Evolutionary conservation across 2,113 vertebrate genomes (phyloP), one percentile per base, ranked within the genome.

Genomic region (Chaetodon trifascialis): DNA sequence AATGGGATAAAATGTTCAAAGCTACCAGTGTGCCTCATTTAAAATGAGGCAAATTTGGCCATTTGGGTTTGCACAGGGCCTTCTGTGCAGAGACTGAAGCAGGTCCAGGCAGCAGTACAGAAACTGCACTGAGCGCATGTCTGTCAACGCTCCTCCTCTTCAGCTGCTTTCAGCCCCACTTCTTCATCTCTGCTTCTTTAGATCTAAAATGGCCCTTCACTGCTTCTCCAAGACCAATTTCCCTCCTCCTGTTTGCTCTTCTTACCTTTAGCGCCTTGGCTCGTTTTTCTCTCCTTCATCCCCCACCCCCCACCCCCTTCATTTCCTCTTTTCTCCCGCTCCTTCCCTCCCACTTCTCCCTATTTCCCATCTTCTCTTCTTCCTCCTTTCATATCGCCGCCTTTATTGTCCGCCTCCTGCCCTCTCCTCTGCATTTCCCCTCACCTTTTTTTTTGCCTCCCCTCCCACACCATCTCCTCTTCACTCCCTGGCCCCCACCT

Each of bases 371-470:
- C 44, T 52, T 79, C 73, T 62, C 30, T 0, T 11, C 65, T 58
- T 65, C 44, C 17, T 14, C 42, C 74, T 63, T 76, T 81, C 47
- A 83, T 55, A 77, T 55, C 19, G 3, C 0, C 38, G 0, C 63
- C 63, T 79, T 64, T 66, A 70, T 82, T 74, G 42, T 55, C 79
- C 21, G 7, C 76, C 76, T 80, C 54, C 44, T 77, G 49, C 69
- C 46, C 59, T 82, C 65, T 55, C 36, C 70, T 49, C 23, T 59
- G 54, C 64, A 60, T 85, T 75, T 70, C 56, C 30, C 44, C 8
- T 82, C 73, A 82, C 65, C 70, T 69, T 79, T 74, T 52, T 36
- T 66, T 82, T 86, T 79, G 44, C 73, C 46, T 84, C 69, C 30
- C 40, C 36, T 38, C 69, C 1, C 14, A 9, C 12, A 34, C 62